These are phyloP conservation scores for Bursaphelenchus mucronatus DNA, from an alignment of 1,140 invertebrate genomes.

Conservation along the genomic window DNA sequence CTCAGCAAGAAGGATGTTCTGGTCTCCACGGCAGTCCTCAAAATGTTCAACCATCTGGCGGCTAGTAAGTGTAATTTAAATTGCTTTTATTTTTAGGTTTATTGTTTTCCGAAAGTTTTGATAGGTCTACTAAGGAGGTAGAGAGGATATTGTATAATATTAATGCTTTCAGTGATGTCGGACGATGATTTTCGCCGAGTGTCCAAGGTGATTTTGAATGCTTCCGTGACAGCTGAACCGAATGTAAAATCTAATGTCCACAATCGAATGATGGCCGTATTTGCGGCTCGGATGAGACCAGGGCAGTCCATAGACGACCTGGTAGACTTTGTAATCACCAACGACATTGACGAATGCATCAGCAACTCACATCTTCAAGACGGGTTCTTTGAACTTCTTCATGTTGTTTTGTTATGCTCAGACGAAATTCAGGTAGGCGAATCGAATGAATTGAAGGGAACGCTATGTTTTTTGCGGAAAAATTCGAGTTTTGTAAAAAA, in stretches of 20 bases:
- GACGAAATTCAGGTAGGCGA: slow-evolving; percentile 4
- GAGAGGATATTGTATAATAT: background rate
- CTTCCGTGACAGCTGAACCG: background rate
- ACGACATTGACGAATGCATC: background rate
- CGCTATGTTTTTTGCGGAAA: background rate
- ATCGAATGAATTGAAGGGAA: no score
- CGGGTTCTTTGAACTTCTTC: slow-evolving; percentile 12
- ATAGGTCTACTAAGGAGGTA: background rate
- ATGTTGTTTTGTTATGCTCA: background rate
- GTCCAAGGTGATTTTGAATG: background rate
- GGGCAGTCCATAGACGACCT: background rate
- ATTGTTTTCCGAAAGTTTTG: background rate
- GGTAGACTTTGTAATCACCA: background rate
- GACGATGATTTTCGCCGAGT: background rate
- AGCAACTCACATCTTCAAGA: background rate
- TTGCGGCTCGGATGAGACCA: background rate
- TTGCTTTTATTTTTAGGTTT: background rate
- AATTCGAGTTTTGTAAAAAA: background rate
- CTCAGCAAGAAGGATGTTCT: no score
- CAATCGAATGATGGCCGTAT: background rate
- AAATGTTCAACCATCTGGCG: no score
- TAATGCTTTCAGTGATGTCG: slow-evolving; percentile 1
- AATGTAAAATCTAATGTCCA: background rate
- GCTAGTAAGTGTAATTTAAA: background rate
- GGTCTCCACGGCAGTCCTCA: no score